A percentile compares a stretch with the other conserved stretches of the same genome.
These are phyloP conservation scores for Leptosomus discolor DNA, from an alignment of 2,113 vertebrate genomes.

Conservation along the genomic window DNA sequence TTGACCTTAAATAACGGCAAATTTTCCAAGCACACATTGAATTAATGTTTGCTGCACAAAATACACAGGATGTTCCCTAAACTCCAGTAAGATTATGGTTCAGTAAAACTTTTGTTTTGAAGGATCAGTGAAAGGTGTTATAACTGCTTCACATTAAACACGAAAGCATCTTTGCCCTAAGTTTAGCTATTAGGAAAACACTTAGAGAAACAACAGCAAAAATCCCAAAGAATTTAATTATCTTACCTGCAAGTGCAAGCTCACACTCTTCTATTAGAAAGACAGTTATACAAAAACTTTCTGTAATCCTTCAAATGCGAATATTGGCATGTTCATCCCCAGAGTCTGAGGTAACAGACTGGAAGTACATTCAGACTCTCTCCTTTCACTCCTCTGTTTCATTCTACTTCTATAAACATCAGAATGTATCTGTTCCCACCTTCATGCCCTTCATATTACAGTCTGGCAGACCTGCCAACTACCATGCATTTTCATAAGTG, in stretches of 20 bases:
- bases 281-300: not conserved
- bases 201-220: not conserved
- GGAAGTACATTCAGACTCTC: not conserved
- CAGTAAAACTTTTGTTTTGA: not conserved
- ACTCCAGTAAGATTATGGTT: not conserved
- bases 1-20: not conserved
- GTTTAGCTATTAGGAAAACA: not conserved
- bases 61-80: not conserved
- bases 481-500: not conserved
- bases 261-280: not conserved
- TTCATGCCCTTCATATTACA: not conserved
- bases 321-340: not conserved
- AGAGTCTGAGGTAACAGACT: not conserved
- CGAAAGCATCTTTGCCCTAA: not conserved
- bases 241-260: slow-evolving; percentile 22
- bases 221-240: not conserved
- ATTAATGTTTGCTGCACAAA: not conserved
- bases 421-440: not conserved
- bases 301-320: not conserved
- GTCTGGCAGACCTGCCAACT: not conserved
- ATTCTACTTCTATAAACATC: not conserved
- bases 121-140: not conserved
- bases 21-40: not conserved
- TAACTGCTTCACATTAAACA: not conserved
- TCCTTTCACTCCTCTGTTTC: not conserved